Conservation (phyloP, 2,888 invertebrate genomes). For the Dasysyrphus tricinctus region DNA sequence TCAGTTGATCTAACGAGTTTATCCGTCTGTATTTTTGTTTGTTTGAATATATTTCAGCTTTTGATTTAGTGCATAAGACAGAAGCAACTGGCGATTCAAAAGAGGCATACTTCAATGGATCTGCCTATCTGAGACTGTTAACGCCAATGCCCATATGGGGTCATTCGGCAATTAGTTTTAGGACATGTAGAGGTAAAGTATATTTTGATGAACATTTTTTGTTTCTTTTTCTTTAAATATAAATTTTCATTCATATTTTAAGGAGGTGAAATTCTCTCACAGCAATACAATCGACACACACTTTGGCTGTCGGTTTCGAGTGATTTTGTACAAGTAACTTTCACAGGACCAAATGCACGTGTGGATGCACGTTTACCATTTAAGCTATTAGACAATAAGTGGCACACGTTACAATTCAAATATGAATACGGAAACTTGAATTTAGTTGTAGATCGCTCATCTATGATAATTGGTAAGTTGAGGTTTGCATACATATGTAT, state of each 20-base stretch:
- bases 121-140: slow-evolving; percentile 89
- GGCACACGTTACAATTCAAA: slow-evolving; percentile 86
- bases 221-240: not conserved
- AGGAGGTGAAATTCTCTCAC: slow-evolving; percentile 89
- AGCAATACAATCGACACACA: slow-evolving; percentile 87
- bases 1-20: not conserved
- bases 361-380: slow-evolving; percentile 87
- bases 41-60: slow-evolving; percentile 57
- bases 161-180: slow-evolving; percentile 92
- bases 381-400: slow-evolving; percentile 90
- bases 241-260: slow-evolving; percentile 49
- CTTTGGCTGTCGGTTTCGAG: slow-evolving; percentile 86
- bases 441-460: slow-evolving; percentile 82
- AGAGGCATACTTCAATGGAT: slow-evolving; percentile 93
- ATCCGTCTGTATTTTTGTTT: slow-evolving; percentile 19
- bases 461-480: slow-evolving; percentile 81
- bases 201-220: not conserved
- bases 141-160: slow-evolving; percentile 90
- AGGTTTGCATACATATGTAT: not conserved
- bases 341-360: slow-evolving; percentile 85
- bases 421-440: slow-evolving; percentile 83
- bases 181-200: slow-evolving; percentile 89
- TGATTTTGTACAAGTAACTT: slow-evolving; percentile 86
- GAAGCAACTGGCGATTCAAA: slow-evolving; percentile 82
- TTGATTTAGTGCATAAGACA: slow-evolving; percentile 76